Evolutionary conservation across 2,113 vertebrate genomes (phyloP).

Genomic region (Salvelinus namaycush): DNA sequence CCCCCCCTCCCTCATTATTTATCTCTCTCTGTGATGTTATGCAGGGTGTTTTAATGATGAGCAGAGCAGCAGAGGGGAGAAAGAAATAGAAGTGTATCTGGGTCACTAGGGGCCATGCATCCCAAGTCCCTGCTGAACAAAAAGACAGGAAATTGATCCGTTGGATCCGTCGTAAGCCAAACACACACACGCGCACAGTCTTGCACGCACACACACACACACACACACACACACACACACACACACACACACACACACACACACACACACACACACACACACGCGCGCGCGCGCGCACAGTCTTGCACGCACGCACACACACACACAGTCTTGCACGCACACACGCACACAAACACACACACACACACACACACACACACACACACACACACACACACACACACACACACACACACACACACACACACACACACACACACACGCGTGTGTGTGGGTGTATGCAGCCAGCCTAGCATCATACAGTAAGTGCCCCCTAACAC

Average conservation of each 20-base stretch:
- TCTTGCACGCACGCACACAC: not conserved
- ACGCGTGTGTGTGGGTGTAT: slow-evolving; percentile 12
- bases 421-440: slow-evolving; percentile 1
- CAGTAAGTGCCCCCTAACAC: not conserved
- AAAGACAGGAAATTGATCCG: slow-evolving; percentile 65
- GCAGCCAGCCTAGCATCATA: slow-evolving; percentile 1
- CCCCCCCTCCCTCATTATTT: too few species aligned
- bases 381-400: too few species aligned
- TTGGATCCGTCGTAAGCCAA: slow-evolving; percentile 25
- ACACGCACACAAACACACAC: too few species aligned
- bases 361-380: too few species aligned
- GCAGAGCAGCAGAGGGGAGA: slow-evolving; percentile 29
- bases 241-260: not conserved
- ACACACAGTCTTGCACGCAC: too few species aligned
- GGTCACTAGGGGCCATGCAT: slow-evolving; percentile 78
- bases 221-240: too few species aligned
- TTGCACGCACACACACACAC: too few species aligned
- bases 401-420: too few species aligned
- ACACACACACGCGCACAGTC: not conserved
- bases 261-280: slow-evolving; percentile 14
- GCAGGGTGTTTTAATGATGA: slow-evolving; percentile 56
- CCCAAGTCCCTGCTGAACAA: slow-evolving; percentile 71
- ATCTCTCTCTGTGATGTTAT: slow-evolving; percentile 29
- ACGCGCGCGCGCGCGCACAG: too few species aligned
- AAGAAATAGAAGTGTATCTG: slow-evolving; percentile 69